Conservation (phyloP, 1,140 invertebrate genomes). For the Neodiprion pinetum region DNA sequence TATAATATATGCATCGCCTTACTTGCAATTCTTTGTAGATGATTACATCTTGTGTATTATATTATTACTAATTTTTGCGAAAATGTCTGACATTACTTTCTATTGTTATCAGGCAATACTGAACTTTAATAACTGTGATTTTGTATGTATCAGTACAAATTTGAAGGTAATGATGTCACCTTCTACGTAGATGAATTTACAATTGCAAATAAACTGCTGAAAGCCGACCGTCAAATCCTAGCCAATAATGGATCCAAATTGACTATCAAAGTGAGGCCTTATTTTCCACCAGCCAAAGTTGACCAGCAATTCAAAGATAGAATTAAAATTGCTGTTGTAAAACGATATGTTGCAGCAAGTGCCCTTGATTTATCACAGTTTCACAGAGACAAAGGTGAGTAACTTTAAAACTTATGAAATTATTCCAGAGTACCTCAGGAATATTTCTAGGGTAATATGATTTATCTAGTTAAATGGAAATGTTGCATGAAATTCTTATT, state of each 20-base stretch:
- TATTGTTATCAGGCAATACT: neutral
- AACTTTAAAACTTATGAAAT: constrained; percentile 10
- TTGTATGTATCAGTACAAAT: constrained; percentile 46
- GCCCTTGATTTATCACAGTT: constrained; percentile 78
- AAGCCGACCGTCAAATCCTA: constrained; percentile 66
- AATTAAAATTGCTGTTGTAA: constrained; percentile 77
- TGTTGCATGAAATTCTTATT: neutral
- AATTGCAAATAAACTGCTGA: constrained; percentile 67
- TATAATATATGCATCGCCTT: no score
- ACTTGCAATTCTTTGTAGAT: no score
- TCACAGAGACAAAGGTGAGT: constrained; percentile 71
- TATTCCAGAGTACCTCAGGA: neutral
- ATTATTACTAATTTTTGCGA: no score
- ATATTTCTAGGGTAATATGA: no score
- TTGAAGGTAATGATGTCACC: constrained; percentile 61
- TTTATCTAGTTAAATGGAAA: no score
- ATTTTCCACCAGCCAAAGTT: constrained; percentile 68
- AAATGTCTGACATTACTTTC: no score
- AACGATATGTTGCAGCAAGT: constrained; percentile 77
- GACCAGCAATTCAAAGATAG: constrained; percentile 70
- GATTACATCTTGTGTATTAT: no score
- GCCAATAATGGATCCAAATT: constrained; percentile 71
- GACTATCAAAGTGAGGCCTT: constrained; percentile 66
- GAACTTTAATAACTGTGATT: neutral
- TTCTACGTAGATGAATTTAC: constrained; percentile 74